A percentile compares a stretch with the other conserved stretches of the same genome.
Conservation (phyloP, 2,888 invertebrate species). For the Caenorhabditis uteleia region DNA sequence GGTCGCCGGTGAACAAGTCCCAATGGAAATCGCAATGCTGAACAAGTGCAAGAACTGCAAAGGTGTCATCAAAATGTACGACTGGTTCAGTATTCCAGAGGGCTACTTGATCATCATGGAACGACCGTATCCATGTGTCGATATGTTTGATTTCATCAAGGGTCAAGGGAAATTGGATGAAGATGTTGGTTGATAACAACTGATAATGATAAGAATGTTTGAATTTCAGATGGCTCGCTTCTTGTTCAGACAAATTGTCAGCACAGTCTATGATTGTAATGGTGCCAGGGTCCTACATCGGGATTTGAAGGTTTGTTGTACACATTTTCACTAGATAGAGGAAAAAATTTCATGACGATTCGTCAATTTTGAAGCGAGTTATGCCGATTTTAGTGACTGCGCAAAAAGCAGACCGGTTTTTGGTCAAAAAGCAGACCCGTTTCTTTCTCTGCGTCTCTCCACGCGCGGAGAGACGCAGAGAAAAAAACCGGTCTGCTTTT, state of each 20-base stretch:
- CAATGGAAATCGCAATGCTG: constrained; percentile 67
- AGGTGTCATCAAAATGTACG: constrained; percentile 63
- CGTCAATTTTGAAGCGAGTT: too few relatives aligned
- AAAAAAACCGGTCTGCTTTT: too few relatives aligned
- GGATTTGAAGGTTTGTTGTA: constrained; percentile 59
- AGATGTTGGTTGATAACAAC: constrained; percentile 47
- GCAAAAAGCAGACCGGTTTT: too few relatives aligned
- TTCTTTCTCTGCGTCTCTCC: too few relatives aligned
- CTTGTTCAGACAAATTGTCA: constrained; percentile 63
- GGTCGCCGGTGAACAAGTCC: constrained; percentile 66
- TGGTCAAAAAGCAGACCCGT: too few relatives aligned
- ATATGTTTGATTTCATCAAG: constrained; percentile 66
- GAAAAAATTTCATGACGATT: too few relatives aligned
- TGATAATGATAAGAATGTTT: too few relatives aligned
- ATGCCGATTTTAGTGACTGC: too few relatives aligned
- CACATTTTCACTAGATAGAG: neutral
- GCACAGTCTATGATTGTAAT: constrained; percentile 57
- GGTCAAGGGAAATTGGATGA: constrained; percentile 57
- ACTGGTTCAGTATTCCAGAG: constrained; percentile 67
- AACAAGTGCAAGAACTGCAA: constrained; percentile 55
- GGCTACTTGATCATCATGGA: constrained; percentile 68
- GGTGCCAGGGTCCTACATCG: constrained; percentile 63
- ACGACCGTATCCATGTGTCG: constrained; percentile 63
- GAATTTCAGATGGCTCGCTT: constrained; percentile 58
- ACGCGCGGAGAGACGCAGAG: too few relatives aligned